phyloP scores from a whole-genome alignment of 1,140 invertebrate species.

The Drosophila equinoxialis region DNA sequence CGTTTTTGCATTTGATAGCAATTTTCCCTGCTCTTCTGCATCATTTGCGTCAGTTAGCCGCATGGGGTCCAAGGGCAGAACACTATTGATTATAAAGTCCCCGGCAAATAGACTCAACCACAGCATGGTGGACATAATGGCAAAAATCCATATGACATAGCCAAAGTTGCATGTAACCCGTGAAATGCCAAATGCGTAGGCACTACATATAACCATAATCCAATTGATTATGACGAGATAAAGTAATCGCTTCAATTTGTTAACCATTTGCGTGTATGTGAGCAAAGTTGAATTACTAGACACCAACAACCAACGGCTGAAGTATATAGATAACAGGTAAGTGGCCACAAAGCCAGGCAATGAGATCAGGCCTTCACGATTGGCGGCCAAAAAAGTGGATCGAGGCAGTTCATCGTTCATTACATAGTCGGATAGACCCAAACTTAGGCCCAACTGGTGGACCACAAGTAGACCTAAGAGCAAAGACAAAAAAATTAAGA shows the following conservation, averaged over 20 bases:
- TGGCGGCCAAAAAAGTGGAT: conserved; percentile 89
- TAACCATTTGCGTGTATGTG: conserved; percentile 47
- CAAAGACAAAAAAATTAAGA: conserved; percentile 86
- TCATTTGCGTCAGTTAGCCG: not conserved
- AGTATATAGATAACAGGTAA: conserved; percentile 89
- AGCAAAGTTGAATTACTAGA: conserved; percentile 26
- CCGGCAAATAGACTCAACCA: conserved; percentile 40
- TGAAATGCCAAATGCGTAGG: conserved; percentile 46
- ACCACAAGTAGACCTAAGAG: conserved; percentile 33
- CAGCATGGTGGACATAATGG: conserved; percentile 42
- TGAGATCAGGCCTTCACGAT: conserved; percentile 95
- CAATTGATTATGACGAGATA: conserved; percentile 32
- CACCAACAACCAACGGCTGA: conserved; percentile 79
- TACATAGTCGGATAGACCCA: conserved; percentile 89
- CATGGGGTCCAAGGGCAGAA: conserved; percentile 32
- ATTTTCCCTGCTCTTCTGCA: conserved; percentile 42
- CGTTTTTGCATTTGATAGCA: not conserved
- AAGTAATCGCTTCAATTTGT: conserved; percentile 34
- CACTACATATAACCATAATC: conserved; percentile 23
- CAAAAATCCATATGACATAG: conserved; percentile 54
- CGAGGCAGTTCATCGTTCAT: conserved; percentile 85
- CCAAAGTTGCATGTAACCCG: conserved; percentile 64
- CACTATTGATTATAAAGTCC: conserved; percentile 50
- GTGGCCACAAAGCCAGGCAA: conserved; percentile 92
- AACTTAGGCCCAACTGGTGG: conserved; percentile 45